A percentile compares a stretch with the other conserved stretches of the same genome.
phyloP scores from a whole-genome alignment of 2,888 invertebrate species.

The Heliconius ismenius region DNA sequence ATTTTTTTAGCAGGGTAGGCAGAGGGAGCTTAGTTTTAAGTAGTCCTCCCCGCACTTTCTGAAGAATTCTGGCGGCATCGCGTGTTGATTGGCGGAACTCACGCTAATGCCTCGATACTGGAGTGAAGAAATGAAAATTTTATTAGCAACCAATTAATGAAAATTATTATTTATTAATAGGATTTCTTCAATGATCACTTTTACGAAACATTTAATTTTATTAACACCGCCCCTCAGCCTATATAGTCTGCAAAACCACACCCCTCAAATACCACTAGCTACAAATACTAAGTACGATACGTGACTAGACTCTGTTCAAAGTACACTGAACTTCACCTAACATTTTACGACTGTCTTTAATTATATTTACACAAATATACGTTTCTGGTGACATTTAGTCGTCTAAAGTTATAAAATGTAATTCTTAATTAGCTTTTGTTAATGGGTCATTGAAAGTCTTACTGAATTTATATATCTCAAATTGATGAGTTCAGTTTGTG shows the following conservation, averaged over 20 bases:
- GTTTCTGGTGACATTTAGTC: slow-evolving; percentile 2
- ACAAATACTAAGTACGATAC: slow-evolving; percentile 35
- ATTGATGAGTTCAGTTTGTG: neutral
- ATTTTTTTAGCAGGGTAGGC: too few species aligned
- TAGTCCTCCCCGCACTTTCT: too few species aligned
- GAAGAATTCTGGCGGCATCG: too few species aligned
- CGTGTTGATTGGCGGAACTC: too few species aligned
- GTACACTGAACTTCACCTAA: slow-evolving; percentile 38
- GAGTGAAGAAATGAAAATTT: too few species aligned
- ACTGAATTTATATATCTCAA: neutral
- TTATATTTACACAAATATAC: slow-evolving; percentile 33
- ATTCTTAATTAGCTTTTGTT: neutral
- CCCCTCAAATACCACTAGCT: slow-evolving; percentile 29
- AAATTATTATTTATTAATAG: neutral
- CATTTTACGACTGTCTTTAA: slow-evolving; percentile 34
- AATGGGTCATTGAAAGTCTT: neutral
- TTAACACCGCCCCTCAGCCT: slow-evolving; percentile 27
- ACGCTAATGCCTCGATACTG: too few species aligned
- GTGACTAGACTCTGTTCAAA: slow-evolving; percentile 42
- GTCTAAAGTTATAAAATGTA: slow-evolving; percentile 1
- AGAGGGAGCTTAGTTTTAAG: too few species aligned
- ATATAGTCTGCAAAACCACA: slow-evolving; percentile 35
- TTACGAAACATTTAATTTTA: neutral
- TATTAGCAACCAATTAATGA: neutral
- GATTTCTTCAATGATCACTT: neutral